A percentile compares a stretch with the other conserved stretches of the same genome.
Evolutionary conservation across 2,888 invertebrate genomes (phyloP).

Genomic region (Drosophila quasianomalipes): DNA sequence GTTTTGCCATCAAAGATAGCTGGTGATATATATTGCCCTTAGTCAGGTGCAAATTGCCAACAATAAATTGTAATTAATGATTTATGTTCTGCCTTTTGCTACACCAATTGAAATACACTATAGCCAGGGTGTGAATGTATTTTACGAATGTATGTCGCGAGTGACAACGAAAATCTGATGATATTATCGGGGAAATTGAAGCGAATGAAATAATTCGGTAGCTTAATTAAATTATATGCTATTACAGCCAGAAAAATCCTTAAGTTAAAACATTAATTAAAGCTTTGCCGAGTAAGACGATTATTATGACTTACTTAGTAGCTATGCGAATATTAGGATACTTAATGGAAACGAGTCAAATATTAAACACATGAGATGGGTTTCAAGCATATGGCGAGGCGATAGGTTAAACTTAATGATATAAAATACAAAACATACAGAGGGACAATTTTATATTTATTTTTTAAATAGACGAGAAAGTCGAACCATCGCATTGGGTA

Average conservation of each 20-base stretch:
- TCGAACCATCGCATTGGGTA: background rate
- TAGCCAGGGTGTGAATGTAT: background rate
- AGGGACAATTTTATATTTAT: too few relatives aligned
- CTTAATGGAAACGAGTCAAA: background rate
- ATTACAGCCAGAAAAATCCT: background rate
- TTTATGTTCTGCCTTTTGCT: slow-evolving; percentile 48
- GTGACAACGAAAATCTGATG: background rate
- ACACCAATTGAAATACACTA: slow-evolving; percentile 28
- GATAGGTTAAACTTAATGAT: background rate
- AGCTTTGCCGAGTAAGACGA: background rate
- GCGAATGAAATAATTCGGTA: background rate
- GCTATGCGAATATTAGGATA: too few relatives aligned
- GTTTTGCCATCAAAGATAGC: slow-evolving; percentile 42
- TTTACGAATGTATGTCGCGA: too few relatives aligned
- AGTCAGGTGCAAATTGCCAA: slow-evolving; percentile 75
- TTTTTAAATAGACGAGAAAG: background rate
- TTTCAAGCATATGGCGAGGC: background rate
- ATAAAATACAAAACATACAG: background rate
- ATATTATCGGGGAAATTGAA: background rate
- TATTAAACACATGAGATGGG: background rate
- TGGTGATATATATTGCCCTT: slow-evolving; percentile 70
- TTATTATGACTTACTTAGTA: background rate
- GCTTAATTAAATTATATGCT: background rate
- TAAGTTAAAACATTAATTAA: background rate
- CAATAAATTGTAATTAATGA: slow-evolving; percentile 80